phyloP scores from a whole-genome alignment of 2,797 vertebrate genomes.

The Myotis vivesi region DNA sequence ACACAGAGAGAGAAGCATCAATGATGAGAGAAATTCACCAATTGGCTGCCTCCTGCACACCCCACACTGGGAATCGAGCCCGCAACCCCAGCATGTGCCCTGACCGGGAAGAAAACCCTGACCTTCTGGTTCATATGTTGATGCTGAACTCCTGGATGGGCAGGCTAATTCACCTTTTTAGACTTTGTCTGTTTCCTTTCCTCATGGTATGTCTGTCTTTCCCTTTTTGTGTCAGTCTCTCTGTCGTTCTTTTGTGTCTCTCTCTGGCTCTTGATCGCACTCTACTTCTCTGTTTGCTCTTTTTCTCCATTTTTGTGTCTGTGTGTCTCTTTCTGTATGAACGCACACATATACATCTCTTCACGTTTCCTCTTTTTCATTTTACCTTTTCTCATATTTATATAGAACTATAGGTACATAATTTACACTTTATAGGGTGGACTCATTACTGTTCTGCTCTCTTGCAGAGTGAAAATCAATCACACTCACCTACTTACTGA shows the following conservation, averaged over 20 bases:
- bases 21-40: no score
- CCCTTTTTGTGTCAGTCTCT: not conserved
- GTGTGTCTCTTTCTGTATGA: not conserved
- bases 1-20: no score
- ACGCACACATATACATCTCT: not conserved
- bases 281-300: not conserved
- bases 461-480: conserved; percentile 68
- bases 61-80: no score
- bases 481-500: conserved; percentile 58
- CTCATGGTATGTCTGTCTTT: not conserved
- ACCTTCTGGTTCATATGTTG: no score
- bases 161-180: not conserved
- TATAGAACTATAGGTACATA: not conserved
- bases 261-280: not conserved
- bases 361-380: not conserved
- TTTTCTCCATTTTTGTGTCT: not conserved
- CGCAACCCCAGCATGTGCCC: no score
- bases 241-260: not conserved
- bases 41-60: no score
- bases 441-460: conserved; percentile 31
- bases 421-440: conserved; percentile 34
- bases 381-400: not conserved
- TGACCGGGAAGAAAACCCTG: no score
- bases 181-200: not conserved
- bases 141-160: no score